Evolutionary conservation across 92 coral and sea anemone genomes (phyloP).

Genomic region (Anthopleura xanthogrammica): DNA sequence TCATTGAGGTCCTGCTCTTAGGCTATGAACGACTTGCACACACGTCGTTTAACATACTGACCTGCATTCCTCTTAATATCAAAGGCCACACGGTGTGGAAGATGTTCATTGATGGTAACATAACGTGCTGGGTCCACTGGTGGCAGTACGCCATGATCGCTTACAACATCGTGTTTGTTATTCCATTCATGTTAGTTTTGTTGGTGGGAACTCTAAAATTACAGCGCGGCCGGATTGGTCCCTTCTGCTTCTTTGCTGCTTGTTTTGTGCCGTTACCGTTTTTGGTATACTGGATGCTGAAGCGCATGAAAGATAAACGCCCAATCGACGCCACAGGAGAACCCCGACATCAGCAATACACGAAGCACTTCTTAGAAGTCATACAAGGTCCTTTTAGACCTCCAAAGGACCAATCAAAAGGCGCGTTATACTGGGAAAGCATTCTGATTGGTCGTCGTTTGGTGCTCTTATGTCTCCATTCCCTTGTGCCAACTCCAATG

Average conservation of each 20-base stretch:
- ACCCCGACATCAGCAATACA: background rate
- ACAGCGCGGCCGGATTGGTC: slow-evolving; percentile 33
- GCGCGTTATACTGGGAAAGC: slow-evolving; percentile 69
- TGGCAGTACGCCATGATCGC: slow-evolving; percentile 56
- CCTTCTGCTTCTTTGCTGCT: slow-evolving; percentile 43
- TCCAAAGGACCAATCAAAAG: slow-evolving; percentile 29
- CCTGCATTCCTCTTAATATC: slow-evolving; percentile 43
- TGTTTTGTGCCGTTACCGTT: slow-evolving; percentile 46
- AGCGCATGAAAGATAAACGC: background rate
- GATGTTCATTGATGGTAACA: slow-evolving; percentile 73
- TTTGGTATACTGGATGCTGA: slow-evolving; percentile 37
- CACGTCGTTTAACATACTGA: slow-evolving; percentile 49
- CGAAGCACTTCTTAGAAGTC: slow-evolving; percentile 21
- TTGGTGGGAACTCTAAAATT: slow-evolving; percentile 43
- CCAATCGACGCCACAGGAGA: background rate
- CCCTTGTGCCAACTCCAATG: slow-evolving; percentile 41
- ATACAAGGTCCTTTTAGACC: slow-evolving; percentile 60
- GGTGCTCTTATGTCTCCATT: slow-evolving; percentile 30
- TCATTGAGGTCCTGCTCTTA: slow-evolving; percentile 50
- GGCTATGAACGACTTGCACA: slow-evolving; percentile 59
- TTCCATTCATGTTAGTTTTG: slow-evolving; percentile 50
- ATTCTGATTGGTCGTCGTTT: slow-evolving; percentile 59
- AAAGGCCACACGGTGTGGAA: slow-evolving; percentile 26
- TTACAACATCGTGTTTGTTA: slow-evolving; percentile 42
- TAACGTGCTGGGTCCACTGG: slow-evolving; percentile 59